These are phyloP conservation scores for Julus scanicus DNA, from an alignment of 2,888 invertebrate species.

Conservation along the genomic window DNA sequence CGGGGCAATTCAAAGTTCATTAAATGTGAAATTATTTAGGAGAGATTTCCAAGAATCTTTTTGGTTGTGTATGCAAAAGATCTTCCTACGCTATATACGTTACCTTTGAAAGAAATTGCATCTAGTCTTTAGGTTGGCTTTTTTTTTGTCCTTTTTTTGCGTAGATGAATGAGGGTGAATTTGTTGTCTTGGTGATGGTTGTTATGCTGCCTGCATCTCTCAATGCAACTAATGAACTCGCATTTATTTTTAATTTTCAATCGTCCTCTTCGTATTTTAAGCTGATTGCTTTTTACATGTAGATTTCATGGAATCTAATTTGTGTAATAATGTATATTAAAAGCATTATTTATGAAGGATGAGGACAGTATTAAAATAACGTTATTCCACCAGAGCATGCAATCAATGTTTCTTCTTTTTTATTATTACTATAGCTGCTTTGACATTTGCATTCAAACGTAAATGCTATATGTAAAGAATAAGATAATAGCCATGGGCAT, in stretches of 20 bases:
- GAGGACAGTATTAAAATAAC: neutral
- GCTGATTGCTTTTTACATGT: conserved; percentile 11
- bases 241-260: conserved; percentile 45
- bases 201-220: conserved; percentile 36
- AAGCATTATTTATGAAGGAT: neutral
- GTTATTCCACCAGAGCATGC: neutral
- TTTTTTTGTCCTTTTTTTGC: conserved; percentile 8
- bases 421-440: neutral
- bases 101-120: conserved; percentile 40
- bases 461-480: neutral
- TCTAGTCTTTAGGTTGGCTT: neutral
- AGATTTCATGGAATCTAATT: neutral
- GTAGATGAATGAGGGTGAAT: conserved; percentile 19
- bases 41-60: conserved; percentile 14
- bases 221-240: conserved; percentile 9
- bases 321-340: conserved; percentile 39
- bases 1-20: conserved; percentile 28
- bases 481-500: neutral
- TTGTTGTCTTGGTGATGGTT: conserved; percentile 45
- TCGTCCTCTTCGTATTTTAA: neutral
- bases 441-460: neutral
- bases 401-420: neutral
- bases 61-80: conserved; percentile 29
- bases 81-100: conserved; percentile 1
- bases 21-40: conserved; percentile 30